Base-by-base conservation (phyloP, 2,888 invertebrate genomes). In the Isoperla grammatica region DNA sequence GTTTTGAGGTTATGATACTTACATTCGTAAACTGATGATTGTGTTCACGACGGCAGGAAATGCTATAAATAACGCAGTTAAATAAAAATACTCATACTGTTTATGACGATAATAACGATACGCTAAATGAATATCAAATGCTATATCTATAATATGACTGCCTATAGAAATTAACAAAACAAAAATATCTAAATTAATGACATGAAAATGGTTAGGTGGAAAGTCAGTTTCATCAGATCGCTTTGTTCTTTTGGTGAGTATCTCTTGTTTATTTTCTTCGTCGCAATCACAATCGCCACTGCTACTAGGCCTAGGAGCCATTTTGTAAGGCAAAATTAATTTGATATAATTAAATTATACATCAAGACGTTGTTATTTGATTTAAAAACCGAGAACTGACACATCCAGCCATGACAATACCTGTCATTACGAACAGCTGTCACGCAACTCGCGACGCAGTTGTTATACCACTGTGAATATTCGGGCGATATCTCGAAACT, bases 21-120 rank as follows among this genome's bases (percentile, higher is more conserved):
- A 86, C 89, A 90, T 89, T 73, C 85, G 75, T 65, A 85, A 79
- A 55, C 88, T 88, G 56, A 90, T 83, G 11, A 83, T 81, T 11
- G 87, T 87, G 71, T 86, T 89, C 23, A 88, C 82, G 64, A 89
- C 77, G 0, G 88, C 87, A 49, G 90, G 89, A 66, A 88, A 72
- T 49, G 88, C 75, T 65, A 90, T 85, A 69, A 89, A 87, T 37
- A 78, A 78, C 48, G 86, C 71, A 1, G 90, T 90, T 74, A 85
- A 81, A 20, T 79, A 76, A 69, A 88, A 88, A 72, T 85, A 86
- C 56, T 75, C 75, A 64, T 78, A 74, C 68, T 81, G 77, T 12
- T 73, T 71, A 20, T 77, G 76, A 61, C 79, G 67, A 64, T 79
- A 82, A 70, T 87, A 88, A 69, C 81, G 77, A 63, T 82, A 78